Percentiles rank a stretch among this genome's conserved stretches.
These are phyloP conservation scores for Anaspis maculata DNA, from an alignment of 2,888 invertebrate species.

Conservation along the genomic window DNA sequence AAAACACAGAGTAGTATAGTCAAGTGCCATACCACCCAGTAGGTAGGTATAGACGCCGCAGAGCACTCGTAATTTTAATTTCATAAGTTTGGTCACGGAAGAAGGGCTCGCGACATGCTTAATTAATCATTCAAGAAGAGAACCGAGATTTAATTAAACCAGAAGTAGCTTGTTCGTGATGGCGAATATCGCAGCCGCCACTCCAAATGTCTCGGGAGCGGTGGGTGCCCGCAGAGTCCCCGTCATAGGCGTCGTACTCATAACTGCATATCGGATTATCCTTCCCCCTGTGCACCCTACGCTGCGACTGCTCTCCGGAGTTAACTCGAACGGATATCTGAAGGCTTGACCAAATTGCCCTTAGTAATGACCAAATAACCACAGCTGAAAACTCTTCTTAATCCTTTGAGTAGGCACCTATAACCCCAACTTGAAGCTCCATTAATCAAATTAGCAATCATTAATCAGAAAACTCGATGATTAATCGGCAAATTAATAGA, in stretches of 20 bases:
- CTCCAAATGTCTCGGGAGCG: slow-evolving; percentile 21
- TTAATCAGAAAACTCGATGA: too few relatives aligned
- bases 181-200: slow-evolving; percentile 33
- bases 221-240: slow-evolving; percentile 14
- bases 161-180: slow-evolving; percentile 39
- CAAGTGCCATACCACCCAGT: not conserved
- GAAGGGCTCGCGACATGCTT: slow-evolving; percentile 27
- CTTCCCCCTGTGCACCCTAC: slow-evolving; percentile 4
- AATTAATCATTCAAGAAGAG: slow-evolving; percentile 38
- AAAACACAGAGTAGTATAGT: not conserved
- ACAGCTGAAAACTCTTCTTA: too few relatives aligned
- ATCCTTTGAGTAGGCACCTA: not conserved
- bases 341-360: too few relatives aligned
- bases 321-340: too few relatives aligned
- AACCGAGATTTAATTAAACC: slow-evolving; percentile 38
- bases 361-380: too few relatives aligned
- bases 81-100: slow-evolving; percentile 29
- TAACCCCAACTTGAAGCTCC: too few relatives aligned
- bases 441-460: too few relatives aligned
- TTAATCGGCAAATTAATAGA: too few relatives aligned
- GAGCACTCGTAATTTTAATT: slow-evolving; percentile 29
- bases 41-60: slow-evolving; percentile 1
- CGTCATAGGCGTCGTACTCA: slow-evolving; percentile 10
- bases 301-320: too few relatives aligned
- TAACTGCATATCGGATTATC: slow-evolving; percentile 10